These are phyloP conservation scores for Micronycteris hirsuta DNA, from an alignment of 2,113 vertebrate genomes.

Conservation along the genomic window DNA sequence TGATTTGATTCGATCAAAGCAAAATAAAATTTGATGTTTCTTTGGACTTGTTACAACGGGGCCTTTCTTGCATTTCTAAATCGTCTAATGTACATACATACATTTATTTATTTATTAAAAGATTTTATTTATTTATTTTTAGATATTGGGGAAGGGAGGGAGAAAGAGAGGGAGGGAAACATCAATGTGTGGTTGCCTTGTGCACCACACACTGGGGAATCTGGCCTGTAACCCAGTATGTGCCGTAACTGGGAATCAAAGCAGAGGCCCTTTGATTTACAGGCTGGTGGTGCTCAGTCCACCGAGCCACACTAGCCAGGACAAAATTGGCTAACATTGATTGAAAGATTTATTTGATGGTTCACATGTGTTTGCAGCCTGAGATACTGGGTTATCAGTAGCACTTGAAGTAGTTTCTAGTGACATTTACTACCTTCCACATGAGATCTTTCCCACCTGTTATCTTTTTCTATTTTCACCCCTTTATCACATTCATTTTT, in stretches of 20 bases:
- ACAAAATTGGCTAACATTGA: neutral
- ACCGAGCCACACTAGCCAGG: too few species aligned
- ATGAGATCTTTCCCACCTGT: neutral
- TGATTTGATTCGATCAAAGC: neutral
- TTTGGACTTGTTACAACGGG: neutral
- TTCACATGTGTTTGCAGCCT: neutral
- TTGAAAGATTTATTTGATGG: neutral
- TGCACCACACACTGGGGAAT: too few species aligned
- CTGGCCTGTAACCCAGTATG: too few species aligned
- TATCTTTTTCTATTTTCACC: neutral
- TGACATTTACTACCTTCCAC: neutral
- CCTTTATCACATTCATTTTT: neutral
- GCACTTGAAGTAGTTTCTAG: neutral
- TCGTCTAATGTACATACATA: neutral
- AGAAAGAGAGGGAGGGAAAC: too few species aligned
- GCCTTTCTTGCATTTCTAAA: neutral
- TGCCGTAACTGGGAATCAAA: too few species aligned
- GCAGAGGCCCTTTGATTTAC: too few species aligned
- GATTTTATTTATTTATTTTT: too few species aligned
- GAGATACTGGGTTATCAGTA: neutral
- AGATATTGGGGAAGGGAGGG: too few species aligned
- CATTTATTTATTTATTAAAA: neutral
- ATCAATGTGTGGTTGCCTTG: too few species aligned
- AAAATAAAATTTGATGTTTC: conserved; percentile 17
- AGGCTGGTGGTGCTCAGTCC: too few species aligned